Conservation (phyloP, 2,113 vertebrate species). For the Crotalus helleri region DNA sequence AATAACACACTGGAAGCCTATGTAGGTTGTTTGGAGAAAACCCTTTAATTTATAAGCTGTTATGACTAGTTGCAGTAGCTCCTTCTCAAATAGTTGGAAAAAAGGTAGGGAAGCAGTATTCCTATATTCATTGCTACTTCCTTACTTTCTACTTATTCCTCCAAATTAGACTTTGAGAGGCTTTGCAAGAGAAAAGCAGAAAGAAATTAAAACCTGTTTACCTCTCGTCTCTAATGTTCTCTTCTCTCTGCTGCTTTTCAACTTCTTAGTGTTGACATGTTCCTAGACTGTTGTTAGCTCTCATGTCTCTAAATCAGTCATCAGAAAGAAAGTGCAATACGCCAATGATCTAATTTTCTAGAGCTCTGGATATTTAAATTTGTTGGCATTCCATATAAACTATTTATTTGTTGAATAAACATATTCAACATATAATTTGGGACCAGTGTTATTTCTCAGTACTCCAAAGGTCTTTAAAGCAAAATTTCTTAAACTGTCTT, state of each 20-base stretch:
- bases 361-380: background rate
- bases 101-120: background rate
- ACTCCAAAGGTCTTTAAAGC: background rate
- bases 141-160: background rate
- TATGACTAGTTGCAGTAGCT: background rate
- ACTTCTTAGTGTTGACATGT: background rate
- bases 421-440: background rate
- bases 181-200: background rate
- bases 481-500: background rate
- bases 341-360: background rate
- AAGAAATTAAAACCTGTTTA: background rate
- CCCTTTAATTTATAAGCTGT: background rate
- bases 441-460: background rate
- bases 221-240: background rate
- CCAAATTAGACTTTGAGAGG: background rate
- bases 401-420: background rate
- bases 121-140: background rate
- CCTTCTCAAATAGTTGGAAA: background rate
- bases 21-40: background rate
- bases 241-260: background rate
- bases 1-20: background rate
- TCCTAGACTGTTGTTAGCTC: background rate
- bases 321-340: background rate
- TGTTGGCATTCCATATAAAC: background rate
- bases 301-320: background rate